These are phyloP conservation scores for Tympanoctomys barrerae DNA, from an alignment of 2,797 vertebrate species.

Conservation along the genomic window DNA sequence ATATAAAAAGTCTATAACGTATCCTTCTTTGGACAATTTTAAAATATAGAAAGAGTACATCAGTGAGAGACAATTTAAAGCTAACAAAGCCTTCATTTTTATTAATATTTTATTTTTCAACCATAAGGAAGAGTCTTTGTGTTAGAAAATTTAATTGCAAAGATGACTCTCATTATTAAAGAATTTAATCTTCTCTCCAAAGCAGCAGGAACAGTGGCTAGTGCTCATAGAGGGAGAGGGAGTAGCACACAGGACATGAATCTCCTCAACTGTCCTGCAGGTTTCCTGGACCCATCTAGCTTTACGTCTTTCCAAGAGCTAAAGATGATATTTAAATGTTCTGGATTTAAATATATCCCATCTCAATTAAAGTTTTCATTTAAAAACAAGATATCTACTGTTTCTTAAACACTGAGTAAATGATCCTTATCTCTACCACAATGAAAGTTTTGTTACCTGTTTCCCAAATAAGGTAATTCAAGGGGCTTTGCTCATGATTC, in stretches of 20 bases:
- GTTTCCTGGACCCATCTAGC: neutral
- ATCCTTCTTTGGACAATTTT: neutral
- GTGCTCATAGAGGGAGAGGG: neutral
- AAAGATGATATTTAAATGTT: neutral
- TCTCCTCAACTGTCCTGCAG: fast-evolving
- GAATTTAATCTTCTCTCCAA: neutral
- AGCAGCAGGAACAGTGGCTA: neutral
- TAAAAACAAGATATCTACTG: too few relatives aligned
- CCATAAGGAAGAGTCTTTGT: neutral
- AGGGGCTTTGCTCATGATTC: neutral
- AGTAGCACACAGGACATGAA: fast-evolving
- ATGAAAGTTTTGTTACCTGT: neutral
- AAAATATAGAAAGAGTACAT: neutral
- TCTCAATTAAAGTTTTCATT: neutral
- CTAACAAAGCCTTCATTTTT: neutral
- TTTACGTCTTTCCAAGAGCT: neutral
- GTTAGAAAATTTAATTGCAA: neutral
- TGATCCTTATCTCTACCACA: neutral
- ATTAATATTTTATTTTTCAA: neutral
- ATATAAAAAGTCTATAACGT: neutral
- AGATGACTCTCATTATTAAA: neutral
- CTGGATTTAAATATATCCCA: neutral
- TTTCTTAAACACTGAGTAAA: neutral
- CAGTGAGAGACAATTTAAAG: neutral
- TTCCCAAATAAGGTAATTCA: neutral